These are phyloP conservation scores for Phaenicophaeus curvirostris DNA, from an alignment of 2,797 vertebrate genomes.

Conservation along the genomic window DNA sequence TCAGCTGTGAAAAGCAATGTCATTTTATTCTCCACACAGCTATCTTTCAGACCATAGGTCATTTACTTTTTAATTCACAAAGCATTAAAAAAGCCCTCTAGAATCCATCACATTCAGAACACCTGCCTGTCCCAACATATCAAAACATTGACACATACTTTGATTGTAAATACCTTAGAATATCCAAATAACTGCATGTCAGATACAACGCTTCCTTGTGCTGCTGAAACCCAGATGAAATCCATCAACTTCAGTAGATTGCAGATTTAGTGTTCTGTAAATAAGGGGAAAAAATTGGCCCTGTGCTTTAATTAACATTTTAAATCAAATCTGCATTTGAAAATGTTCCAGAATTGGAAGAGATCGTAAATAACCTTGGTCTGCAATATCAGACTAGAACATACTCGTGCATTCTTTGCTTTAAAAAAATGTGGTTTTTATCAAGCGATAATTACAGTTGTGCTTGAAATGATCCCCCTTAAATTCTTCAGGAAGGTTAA, in stretches of 20 bases:
- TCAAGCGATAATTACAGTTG: neutral
- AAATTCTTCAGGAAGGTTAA: conserved; percentile 57
- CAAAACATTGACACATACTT: conserved; percentile 38
- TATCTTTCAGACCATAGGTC: conserved; percentile 19
- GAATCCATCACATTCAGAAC: conserved; percentile 20
- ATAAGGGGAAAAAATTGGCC: conserved; percentile 51
- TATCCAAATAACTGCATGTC: conserved; percentile 48
- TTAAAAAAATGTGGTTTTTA: neutral
- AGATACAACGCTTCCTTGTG: conserved; percentile 42
- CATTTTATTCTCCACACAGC: neutral
- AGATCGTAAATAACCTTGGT: conserved; percentile 60
- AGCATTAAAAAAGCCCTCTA: neutral
- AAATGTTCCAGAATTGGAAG: conserved; percentile 51
- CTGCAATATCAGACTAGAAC: conserved; percentile 45
- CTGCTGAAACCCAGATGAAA: conserved; percentile 62
- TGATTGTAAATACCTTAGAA: conserved; percentile 35
- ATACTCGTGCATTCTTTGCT: conserved; percentile 5
- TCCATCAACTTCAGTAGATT: conserved; percentile 44
- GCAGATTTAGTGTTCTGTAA: conserved; percentile 62
- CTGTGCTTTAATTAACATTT: conserved; percentile 70
- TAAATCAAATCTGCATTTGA: conserved; percentile 67
- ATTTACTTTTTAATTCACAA: conserved; percentile 9
- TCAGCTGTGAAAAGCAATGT: neutral
- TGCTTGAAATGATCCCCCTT: conserved; percentile 12
- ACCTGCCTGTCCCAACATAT: conserved; percentile 41